These are phyloP conservation scores for Buathra laborator DNA, from an alignment of 2,888 invertebrate genomes.

Conservation along the genomic window DNA sequence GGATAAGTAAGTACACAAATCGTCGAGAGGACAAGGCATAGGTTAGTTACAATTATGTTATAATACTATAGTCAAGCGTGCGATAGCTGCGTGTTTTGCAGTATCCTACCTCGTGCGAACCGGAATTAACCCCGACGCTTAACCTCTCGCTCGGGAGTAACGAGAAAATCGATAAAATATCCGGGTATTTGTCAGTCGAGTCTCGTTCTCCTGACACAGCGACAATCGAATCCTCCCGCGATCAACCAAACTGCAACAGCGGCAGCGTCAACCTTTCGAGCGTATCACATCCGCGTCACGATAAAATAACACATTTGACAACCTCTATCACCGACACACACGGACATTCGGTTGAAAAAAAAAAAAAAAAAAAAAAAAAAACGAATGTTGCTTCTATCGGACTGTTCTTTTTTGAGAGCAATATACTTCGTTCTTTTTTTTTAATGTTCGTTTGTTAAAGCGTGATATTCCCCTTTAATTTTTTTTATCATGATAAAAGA, in stretches of 20 bases:
- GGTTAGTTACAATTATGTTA: slow-evolving; percentile 74
- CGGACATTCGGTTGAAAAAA: slow-evolving; percentile 19
- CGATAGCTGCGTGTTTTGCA: slow-evolving; percentile 13
- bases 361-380: background rate
- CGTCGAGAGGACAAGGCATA: background rate
- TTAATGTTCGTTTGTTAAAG: background rate
- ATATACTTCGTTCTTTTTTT: slow-evolving; percentile 26
- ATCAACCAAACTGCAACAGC: slow-evolving; percentile 14
- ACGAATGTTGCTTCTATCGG: background rate
- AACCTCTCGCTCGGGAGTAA: background rate
- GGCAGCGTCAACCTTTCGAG: background rate
- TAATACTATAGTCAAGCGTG: slow-evolving; percentile 58
- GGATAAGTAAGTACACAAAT: slow-evolving; percentile 1
- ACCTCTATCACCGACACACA: slow-evolving; percentile 5
- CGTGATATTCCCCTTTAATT: background rate
- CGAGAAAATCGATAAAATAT: slow-evolving; percentile 47
- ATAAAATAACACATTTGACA: slow-evolving; percentile 40
- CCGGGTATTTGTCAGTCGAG: slow-evolving; percentile 37
- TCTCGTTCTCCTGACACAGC: slow-evolving; percentile 32
- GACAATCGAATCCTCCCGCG: slow-evolving; percentile 19
- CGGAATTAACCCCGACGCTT: slow-evolving; percentile 37
- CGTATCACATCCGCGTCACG: slow-evolving; percentile 2
- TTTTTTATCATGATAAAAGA: slow-evolving; percentile 25
- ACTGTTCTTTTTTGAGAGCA: background rate
- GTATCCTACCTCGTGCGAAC: slow-evolving; percentile 25